Base-by-base conservation (phyloP, 1,140 invertebrate genomes). In the Lepidurus arcticus region DNA sequence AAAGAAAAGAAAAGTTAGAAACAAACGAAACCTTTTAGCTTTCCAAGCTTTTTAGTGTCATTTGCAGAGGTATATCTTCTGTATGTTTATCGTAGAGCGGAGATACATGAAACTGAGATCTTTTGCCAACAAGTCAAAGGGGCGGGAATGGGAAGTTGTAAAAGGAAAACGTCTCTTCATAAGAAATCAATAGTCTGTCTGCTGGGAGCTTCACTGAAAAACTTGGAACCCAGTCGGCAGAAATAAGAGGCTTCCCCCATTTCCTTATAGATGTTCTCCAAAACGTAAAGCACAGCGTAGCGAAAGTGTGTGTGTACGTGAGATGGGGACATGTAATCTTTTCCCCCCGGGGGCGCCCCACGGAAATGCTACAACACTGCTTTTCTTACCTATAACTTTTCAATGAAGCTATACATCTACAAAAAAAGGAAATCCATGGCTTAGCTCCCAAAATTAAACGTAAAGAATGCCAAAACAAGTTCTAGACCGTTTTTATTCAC, bases 121-220 rank as follows among this genome's bases (percentile, higher is more conserved):
- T 65, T 7, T 65, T 65, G 53, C 53, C 53, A 21, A 65, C 53
- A 65, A 42, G 45, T 44, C 8, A 76, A 76, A 76, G 11, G 34
- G 75, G 75, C 10, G 21, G 43, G 21, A 42, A 76, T 34, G 75
- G 11, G 24, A 11, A 42, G 43, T 6, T 21, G 9, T 47, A 44
- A 76, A 47, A 10, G 75, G 75, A 21, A 42, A 76, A 76, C 45
- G 43, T 76, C 75, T 47, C 21, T 76, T 21, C 43, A 76, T 47
- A 76, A 47, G 75, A 65, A 65, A 65, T 65, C 53, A 65, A 65
- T 65, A 65, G 53, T 65, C 53, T 65, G 53, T 65, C 53, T 65
- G 53, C 53, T 65, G 53, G 16, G 53, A 65, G 13, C n/a, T 65
- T 7, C 8, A 21, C 13, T 65, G 16, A 65, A 65, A 65, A 65